A percentile compares a stretch with the other conserved stretches of the same genome.
These are phyloP conservation scores for Rhombomys opimus DNA, from an alignment of 2,113 vertebrate species.

Conservation along the genomic window DNA sequence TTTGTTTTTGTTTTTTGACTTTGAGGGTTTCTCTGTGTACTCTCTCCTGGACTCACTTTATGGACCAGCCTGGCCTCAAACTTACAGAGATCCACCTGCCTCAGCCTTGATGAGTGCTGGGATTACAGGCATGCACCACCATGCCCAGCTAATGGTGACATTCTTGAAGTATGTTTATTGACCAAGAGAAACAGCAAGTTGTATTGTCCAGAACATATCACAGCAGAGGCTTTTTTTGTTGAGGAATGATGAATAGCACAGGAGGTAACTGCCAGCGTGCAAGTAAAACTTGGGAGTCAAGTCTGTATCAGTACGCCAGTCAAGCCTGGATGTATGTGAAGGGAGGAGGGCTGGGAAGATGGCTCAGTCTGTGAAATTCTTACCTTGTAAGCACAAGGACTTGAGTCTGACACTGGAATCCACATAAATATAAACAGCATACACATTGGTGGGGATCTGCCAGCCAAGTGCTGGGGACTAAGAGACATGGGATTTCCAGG, in stretches of 20 bases:
- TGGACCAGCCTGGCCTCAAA: too few relatives aligned
- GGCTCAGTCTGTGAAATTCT: too few relatives aligned
- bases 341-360: neutral
- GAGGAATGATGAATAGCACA: neutral
- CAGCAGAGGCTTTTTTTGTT: neutral
- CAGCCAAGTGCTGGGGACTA: neutral
- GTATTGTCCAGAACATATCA: neutral
- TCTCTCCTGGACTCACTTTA: too few relatives aligned
- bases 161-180: neutral
- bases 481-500: neutral
- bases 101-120: too few relatives aligned
- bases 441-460: neutral
- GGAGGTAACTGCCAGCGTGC: neutral
- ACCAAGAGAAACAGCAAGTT: neutral
- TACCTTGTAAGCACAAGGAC: neutral
- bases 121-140: too few relatives aligned
- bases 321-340: neutral
- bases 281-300: neutral
- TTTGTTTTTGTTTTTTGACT: too few relatives aligned
- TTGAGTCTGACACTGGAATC: neutral
- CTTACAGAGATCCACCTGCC: too few relatives aligned
- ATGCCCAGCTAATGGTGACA: neutral
- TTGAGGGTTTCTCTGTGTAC: too few relatives aligned
- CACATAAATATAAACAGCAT: neutral
- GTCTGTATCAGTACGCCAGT: neutral